A percentile compares a stretch with the other conserved stretches of the same genome.
Evolutionary conservation across 2,113 vertebrate species (phyloP).

Genomic region (Neoarius graeffei): DNA sequence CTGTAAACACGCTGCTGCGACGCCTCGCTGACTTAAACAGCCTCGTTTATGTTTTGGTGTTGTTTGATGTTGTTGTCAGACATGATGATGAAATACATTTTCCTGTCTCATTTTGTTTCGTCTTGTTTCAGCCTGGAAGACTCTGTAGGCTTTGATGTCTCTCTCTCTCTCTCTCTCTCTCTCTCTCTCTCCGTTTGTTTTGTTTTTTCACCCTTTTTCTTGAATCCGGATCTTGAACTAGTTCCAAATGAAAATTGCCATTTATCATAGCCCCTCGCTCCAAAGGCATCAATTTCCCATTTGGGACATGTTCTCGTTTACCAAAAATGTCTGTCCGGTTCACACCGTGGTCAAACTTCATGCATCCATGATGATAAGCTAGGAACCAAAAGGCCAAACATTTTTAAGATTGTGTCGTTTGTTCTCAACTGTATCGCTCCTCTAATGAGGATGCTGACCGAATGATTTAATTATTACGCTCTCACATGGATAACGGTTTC

Average conservation of each 20-base stretch:
- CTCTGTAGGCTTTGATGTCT: background rate
- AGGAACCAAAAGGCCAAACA: too few species aligned
- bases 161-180: background rate
- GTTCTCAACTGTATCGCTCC: background rate
- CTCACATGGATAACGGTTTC: background rate
- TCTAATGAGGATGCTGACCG: background rate
- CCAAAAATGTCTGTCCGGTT: background rate
- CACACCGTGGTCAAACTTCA: background rate
- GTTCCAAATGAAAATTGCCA: slow-evolving; percentile 74
- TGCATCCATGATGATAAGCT: too few species aligned
- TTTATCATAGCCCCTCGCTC: slow-evolving; percentile 63
- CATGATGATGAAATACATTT: background rate
- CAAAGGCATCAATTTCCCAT: slow-evolving; percentile 64
- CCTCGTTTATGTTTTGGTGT: background rate
- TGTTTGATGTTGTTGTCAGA: slow-evolving; percentile 20
- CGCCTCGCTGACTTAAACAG: too few species aligned
- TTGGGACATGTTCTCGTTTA: slow-evolving; percentile 55
- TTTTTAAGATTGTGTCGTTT: background rate
- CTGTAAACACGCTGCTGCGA: slow-evolving; percentile 43
- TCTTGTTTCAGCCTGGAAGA: background rate
- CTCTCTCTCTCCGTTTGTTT: background rate
- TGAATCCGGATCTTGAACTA: slow-evolving; percentile 59
- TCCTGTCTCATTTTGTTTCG: background rate
- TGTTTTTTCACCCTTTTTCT: slow-evolving; percentile 5
- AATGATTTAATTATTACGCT: background rate